Base-by-base conservation (phyloP, 2,888 invertebrate genomes). In the Amiota mariae region DNA sequence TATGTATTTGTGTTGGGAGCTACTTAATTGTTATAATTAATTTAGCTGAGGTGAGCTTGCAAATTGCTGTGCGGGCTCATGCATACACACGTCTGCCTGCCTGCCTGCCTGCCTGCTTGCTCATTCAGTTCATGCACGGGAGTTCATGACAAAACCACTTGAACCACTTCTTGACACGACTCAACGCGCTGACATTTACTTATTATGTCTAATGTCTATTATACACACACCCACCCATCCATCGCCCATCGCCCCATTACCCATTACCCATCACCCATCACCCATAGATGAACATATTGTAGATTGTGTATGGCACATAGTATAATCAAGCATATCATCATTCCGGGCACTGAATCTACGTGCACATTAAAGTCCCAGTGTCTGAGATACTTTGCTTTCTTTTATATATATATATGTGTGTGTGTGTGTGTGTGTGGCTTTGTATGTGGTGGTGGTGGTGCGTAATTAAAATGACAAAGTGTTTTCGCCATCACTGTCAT, bases 11-110 rank as follows among this genome's bases (percentile, higher is more conserved):
- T 59, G 20, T 24, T 36, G 36, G 15, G 15, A 36, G 63, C 13
- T 24, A 57, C 20, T 56, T 80, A 79, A 85, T 79, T 81, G 80
- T 72, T 75, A 73, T 82, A 82, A 84, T 84, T 85, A 85, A 84
- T 84, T 84, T 80, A 73, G 72, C 76, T 77, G 72, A 79, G 86
- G 80, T 85, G 75, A 78, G 79, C 75, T 76, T 75, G 76, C 75
- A 76, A 78, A 77, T 77, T 78, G 76, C 36, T n/a, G 67, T 24
- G 11, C 9, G 54, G 54, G n/a, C 54, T 15, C 54, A 59, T 18
- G 20, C 18, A 59, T 20, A 59, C 57, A 9, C 57, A 57, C 57
- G 10, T 9, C 24, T 24, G 24, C 3, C 24, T 24, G 24, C 3
- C 24, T 24, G 3, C 3, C 24, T 24, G 24, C 6, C 36, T 36